A percentile compares a stretch with the other conserved stretches of the same genome.
phyloP scores from a whole-genome alignment of 2,797 vertebrate species.

The Echiichthys vipera region DNA sequence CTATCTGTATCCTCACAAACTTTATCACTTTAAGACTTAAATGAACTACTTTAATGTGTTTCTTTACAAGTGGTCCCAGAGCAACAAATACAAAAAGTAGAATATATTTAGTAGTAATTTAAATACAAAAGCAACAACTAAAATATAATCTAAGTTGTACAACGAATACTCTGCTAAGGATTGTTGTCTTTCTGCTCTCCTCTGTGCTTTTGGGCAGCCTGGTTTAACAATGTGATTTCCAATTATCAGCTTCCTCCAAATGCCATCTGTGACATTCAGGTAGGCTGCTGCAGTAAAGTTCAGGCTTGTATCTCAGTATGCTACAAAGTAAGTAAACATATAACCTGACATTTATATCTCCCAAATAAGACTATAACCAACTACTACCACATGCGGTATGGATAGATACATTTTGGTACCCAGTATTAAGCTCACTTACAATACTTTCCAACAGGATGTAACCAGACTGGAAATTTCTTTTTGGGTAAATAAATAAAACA shows the following conservation, averaged over 20 bases:
- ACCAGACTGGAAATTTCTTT: neutral
- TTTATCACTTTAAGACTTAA: neutral
- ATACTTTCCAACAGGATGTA: neutral
- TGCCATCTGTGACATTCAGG: constrained; percentile 34
- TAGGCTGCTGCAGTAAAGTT: constrained; percentile 18
- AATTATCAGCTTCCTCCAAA: constrained; percentile 25
- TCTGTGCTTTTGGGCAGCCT: neutral
- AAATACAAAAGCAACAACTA: neutral
- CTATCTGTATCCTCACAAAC: neutral
- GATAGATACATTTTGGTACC: neutral
- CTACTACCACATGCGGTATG: neutral
- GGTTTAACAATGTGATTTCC: constrained; percentile 13
- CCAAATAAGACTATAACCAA: neutral
- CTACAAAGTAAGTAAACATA: constrained; percentile 1
- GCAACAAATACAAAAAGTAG: neutral
- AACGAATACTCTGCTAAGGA: neutral
- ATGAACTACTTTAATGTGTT: neutral
- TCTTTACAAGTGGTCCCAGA: neutral
- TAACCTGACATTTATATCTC: constrained; percentile 17
- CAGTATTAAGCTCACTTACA: neutral
- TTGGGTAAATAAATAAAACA: neutral
- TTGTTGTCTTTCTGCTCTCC: neutral
- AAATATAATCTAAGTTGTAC: neutral
- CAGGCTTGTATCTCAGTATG: constrained; percentile 1
- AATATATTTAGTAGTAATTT: neutral